These are phyloP conservation scores for Bursaphelenchus mucronatus DNA, from an alignment of 1,140 invertebrate species.

Conservation along the genomic window DNA sequence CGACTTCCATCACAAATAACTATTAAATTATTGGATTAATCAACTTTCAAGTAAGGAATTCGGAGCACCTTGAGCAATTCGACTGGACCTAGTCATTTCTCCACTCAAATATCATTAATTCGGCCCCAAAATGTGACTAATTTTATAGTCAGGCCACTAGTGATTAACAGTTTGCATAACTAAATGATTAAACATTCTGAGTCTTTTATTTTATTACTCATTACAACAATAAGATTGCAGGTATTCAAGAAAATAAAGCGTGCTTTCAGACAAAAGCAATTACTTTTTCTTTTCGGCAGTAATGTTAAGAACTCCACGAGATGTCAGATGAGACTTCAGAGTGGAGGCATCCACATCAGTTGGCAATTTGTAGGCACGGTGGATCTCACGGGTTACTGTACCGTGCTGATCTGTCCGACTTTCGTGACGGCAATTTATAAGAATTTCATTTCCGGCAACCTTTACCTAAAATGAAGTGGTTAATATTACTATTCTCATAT, in stretches of 20 bases:
- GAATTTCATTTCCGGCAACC: constrained; percentile 49
- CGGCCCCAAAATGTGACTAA: background rate
- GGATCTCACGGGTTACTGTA: constrained; percentile 53
- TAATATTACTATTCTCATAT: constrained; percentile 19
- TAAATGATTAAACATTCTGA: constrained; percentile 16
- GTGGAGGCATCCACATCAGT: constrained; percentile 51
- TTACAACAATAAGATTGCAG: constrained; percentile 22
- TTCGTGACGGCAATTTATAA: constrained; percentile 59
- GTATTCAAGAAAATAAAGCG: constrained; percentile 11
- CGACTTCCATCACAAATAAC: no score
- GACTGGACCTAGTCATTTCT: background rate
- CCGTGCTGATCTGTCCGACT: constrained; percentile 54
- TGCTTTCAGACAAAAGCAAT: constrained; percentile 9
- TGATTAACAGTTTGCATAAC: constrained; percentile 20
- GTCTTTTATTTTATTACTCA: constrained; percentile 10
- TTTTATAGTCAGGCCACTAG: background rate
- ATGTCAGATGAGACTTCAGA: constrained; percentile 51
- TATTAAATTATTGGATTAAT: no score
- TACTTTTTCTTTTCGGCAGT: constrained; percentile 52
- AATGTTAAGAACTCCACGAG: constrained; percentile 50
- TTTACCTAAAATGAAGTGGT: constrained; percentile 43
- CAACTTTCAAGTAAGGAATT: no score
- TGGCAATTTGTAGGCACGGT: constrained; percentile 53
- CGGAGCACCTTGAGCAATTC: no score
- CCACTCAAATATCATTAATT: constrained; percentile 21